These are phyloP conservation scores for Chromobotia macracanthus DNA, from an alignment of 2,797 vertebrate species.

Conservation along the genomic window DNA sequence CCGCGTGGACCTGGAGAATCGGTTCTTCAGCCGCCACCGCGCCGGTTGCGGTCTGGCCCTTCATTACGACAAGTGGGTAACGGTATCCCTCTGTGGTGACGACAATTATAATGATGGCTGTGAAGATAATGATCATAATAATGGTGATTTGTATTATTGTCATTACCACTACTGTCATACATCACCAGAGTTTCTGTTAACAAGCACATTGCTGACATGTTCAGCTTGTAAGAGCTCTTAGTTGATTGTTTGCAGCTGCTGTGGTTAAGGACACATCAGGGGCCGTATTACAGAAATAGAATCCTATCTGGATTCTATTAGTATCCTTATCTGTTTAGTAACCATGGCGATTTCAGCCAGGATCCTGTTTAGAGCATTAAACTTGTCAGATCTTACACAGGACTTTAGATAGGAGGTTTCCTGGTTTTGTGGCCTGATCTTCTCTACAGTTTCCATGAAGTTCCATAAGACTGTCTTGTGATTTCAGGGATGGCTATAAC, in stretches of 20 bases:
- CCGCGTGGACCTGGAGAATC: constrained; percentile 89
- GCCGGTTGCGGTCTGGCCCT: constrained; percentile 85
- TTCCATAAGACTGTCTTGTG: constrained; percentile 40
- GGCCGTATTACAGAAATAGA: background rate
- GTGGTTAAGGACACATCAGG: constrained; percentile 3
- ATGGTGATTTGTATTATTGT: constrained; percentile 24
- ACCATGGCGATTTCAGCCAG: background rate
- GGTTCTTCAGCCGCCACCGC: constrained; percentile 92
- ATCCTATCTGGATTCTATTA: background rate
- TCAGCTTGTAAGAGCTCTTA: background rate
- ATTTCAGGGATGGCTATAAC: constrained; percentile 86
- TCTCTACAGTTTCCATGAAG: constrained; percentile 16
- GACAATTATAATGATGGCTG: background rate
- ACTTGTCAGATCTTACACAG: no score
- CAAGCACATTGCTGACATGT: background rate
- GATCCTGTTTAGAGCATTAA: no score
- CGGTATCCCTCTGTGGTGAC: background rate
- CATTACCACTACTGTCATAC: background rate
- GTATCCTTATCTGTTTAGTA: background rate
- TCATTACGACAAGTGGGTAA: constrained; percentile 85
- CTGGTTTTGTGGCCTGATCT: background rate
- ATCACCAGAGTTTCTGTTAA: background rate
- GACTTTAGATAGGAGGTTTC: no score
- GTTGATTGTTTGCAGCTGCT: constrained; percentile 8
- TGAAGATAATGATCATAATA: background rate